A percentile compares a stretch with the other conserved stretches of the same genome.
These are phyloP conservation scores for Aplodontia rufa DNA, from an alignment of 2,113 vertebrate species.

Conservation along the genomic window DNA sequence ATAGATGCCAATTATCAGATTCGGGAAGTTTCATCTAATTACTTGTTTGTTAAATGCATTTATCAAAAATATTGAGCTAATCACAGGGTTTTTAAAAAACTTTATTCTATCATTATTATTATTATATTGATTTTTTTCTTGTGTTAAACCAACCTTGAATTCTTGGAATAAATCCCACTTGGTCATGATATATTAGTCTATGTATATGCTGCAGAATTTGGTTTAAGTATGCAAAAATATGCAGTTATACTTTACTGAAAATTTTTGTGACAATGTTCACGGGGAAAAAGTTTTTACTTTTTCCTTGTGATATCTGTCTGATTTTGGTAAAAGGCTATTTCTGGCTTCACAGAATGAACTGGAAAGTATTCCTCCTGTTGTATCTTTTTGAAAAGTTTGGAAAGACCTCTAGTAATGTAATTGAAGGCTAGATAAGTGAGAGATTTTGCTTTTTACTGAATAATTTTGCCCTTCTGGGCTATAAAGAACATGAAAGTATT, in stretches of 20 bases:
- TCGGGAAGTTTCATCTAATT: conserved; percentile 5
- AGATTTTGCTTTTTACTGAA: background rate
- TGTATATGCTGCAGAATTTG: background rate
- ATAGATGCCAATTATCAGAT: background rate
- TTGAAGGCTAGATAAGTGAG: background rate
- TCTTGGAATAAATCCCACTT: background rate
- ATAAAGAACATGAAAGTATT: background rate
- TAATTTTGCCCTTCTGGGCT: background rate
- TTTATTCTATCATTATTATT: background rate
- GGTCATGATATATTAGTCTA: background rate
- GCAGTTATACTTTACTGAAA: background rate
- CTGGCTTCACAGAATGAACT: background rate
- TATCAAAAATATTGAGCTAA: background rate
- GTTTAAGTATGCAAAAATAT: background rate
- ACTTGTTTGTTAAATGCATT: conserved; percentile 7
- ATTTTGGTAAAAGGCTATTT: background rate
- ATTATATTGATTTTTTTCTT: background rate
- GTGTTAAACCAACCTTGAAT: background rate
- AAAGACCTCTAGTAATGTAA: background rate
- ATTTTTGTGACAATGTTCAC: background rate
- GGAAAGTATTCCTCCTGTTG: background rate
- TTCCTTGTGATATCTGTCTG: background rate
- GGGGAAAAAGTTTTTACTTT: background rate
- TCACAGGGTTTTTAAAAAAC: background rate
- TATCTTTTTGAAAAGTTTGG: background rate